Base-by-base conservation (phyloP, 2,113 vertebrate genomes). In the Nerophis lumbriciformis region DNA sequence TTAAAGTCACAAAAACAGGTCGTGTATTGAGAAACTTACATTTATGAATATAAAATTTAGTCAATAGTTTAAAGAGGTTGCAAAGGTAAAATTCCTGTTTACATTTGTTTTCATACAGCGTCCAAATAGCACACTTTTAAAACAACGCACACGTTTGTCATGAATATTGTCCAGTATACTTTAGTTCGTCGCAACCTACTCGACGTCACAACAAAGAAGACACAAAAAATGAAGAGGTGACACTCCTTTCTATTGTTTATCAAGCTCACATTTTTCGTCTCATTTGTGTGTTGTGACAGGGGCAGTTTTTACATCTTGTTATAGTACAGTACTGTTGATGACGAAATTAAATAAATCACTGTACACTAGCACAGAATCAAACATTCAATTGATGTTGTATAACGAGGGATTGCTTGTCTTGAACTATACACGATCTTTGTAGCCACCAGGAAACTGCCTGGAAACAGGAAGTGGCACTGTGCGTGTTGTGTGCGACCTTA, bases 391-490 rank as follows among this genome's bases (percentile, higher is more conserved):
- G 11, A 48, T 6, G 6, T 49, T 13, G n/a, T 6, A 4, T 11
- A 4, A 11, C 0, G 71, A 79, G 76, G 75, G 73, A 77, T 11
- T 0, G 12, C 0, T 79, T 67, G 0, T 53, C 3, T 11, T 4
- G 0, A 0, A 0, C 0, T n/a, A 4, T 0, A 47, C 3, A 71
- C 21, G 59, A 79, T 79, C 80, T 73, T 0, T 21, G 53, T 4
- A 54, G 58, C 4, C 39, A 13, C n/a, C 49, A 9, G 51, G 13
- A 58, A 69, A 85, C 87, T 88, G 86, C 88, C 88, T 82, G 82
- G 88, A 89, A 83, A 89, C 87, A 80, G 42, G 42, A 44, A 44
- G 42, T 44, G 42, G 1, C 12, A 4, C 42, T 3, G 42, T 44
- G 42, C 42, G 10, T 44, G 42, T 44, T 44, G 9, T 44, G 42